Conservation (phyloP, 2,797 vertebrate species). For the Hypotaenidia philippensis region DNA sequence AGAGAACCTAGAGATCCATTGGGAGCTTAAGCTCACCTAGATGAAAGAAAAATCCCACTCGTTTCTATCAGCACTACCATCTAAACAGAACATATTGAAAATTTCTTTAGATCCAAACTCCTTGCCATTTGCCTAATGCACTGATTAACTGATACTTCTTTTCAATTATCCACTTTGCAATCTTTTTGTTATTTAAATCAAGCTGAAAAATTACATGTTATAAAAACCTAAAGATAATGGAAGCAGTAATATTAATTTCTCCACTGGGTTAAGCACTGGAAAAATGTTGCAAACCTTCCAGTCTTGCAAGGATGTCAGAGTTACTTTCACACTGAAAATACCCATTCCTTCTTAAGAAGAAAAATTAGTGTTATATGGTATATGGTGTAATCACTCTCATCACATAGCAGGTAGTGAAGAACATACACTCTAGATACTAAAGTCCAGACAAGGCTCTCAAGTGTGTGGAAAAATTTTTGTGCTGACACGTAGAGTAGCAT, state of each 20-base stretch:
- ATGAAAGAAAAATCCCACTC: conserved; percentile 11
- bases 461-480: background rate
- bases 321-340: background rate
- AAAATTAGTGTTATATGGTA: background rate
- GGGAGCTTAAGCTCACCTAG: background rate
- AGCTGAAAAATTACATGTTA: background rate
- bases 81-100: background rate
- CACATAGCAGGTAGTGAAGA: background rate
- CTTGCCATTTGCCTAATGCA: background rate
- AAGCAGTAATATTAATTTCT: background rate
- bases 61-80: background rate
- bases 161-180: background rate
- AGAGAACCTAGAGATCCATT: background rate
- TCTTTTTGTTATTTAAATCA: conserved; percentile 1
- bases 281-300: background rate
- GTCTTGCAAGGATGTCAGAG: background rate
- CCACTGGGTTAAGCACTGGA: background rate
- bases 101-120: background rate
- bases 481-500: background rate
- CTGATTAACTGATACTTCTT: background rate
- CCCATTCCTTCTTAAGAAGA: background rate
- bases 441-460: background rate
- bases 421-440: background rate
- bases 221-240: background rate
- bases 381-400: background rate